These are phyloP conservation scores for Podotricha telesiphe DNA, from an alignment of 2,888 invertebrate genomes.

Conservation along the genomic window DNA sequence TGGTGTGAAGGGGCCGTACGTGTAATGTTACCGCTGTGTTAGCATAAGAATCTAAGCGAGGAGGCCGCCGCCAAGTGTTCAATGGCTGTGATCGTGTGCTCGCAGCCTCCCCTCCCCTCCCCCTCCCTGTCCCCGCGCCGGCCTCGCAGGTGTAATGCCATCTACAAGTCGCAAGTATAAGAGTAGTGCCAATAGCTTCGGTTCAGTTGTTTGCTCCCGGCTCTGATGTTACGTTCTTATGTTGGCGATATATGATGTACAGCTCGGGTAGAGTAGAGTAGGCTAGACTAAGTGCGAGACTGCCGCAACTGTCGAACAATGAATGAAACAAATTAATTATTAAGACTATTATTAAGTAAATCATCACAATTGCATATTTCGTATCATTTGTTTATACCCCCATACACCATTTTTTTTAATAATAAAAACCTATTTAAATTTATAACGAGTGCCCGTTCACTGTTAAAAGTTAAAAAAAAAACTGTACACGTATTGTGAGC, in stretches of 20 bases:
- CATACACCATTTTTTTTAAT: no score
- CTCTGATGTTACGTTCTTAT: conserved; percentile 32
- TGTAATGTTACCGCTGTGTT: conserved; percentile 15
- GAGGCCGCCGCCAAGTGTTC: no score
- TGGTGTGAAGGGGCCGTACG: not conserved
- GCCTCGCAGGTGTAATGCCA: no score
- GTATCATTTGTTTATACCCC: conserved; percentile 19
- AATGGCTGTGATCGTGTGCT: no score
- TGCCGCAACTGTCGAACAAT: conserved; percentile 35
- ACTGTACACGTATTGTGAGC: no score
- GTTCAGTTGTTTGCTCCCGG: not conserved
- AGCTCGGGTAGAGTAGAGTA: conserved; percentile 9
- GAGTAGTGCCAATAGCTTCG: conserved; percentile 3
- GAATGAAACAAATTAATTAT: conserved; percentile 37
- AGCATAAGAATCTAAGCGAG: conserved; percentile 19
- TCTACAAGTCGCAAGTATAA: conserved; percentile 7
- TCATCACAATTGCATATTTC: conserved; percentile 21
- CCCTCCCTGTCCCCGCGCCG: no score
- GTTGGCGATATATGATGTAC: conserved; percentile 20
- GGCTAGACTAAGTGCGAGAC: conserved; percentile 17
- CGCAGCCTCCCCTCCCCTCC: no score
- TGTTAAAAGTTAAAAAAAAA: no score
- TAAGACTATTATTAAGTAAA: conserved; percentile 39
- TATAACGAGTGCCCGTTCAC: no score
- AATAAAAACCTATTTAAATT: no score